Base-by-base conservation (phyloP, 2,888 invertebrate genomes). In the Theretra japonica region DNA sequence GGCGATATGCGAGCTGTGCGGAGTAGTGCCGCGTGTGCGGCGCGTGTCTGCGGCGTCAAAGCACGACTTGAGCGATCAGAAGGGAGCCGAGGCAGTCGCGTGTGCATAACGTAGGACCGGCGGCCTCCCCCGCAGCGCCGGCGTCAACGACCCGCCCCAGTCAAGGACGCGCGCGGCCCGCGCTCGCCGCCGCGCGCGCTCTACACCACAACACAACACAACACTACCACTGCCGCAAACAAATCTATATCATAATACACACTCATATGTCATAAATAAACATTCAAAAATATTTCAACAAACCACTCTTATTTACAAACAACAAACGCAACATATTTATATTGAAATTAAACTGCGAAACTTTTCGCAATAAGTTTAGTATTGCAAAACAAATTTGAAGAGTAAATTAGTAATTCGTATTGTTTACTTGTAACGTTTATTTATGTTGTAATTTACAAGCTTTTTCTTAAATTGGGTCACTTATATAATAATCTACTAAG, bases 101-200 rank as follows among this genome's bases (percentile, higher is more conserved):
- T 87, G 90, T 88, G 88, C 86, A 88, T 88, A 88, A 88, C 87
- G 86, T 87, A 88, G 88, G 87, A 85, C 85, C 76, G 74, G 75
- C 79, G 82, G 82, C 82, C 83, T 80, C 83, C 86, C 86, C 86
- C 85, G 82, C 86, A 86, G 88, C 88, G 88, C 86, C 88, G 84
- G 86, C 88, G 90, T 89, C 90, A 90, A 90, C 88, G 90, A 90
- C 90, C 90, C 83, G 80, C 80, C 82, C 85, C 83, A 89, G 88
- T 90, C 90, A 90, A 91, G 90, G 90, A 89, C 90, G 90, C 86
- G 75, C 73, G 75, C 75, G 70, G 77, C 83, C 81, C 82, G 82
- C 84, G 84, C 84, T 33, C 59, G 68, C 71, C 68, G 50, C 50
- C 17, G 50, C 71, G 19, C 17, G 19, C 58, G 68, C 57, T 56